Conservation (phyloP, 37 sponge, comb jelly and placozoan genomes). For the Ephydatia muelleri region DNA sequence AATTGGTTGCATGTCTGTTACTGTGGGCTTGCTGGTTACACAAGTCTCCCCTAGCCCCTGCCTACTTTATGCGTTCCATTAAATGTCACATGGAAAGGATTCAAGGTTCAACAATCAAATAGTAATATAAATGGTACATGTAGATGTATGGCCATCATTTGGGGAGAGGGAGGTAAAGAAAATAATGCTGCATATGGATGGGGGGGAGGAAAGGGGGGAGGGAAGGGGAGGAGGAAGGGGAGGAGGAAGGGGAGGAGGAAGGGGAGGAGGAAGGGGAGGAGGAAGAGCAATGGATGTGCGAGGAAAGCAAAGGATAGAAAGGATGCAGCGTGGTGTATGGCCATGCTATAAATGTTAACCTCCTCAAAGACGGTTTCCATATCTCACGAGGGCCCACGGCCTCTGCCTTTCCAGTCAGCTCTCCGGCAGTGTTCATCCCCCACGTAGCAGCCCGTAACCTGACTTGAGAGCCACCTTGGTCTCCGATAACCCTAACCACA, state of each 20-base stretch:
- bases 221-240: background rate
- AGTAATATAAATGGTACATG: too few species aligned
- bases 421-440: slow-evolving; percentile 68
- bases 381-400: slow-evolving; percentile 75
- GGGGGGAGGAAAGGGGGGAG: background rate
- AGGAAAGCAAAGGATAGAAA: background rate
- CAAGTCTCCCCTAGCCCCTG: too few species aligned
- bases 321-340: too few species aligned
- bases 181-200: too few species aligned
- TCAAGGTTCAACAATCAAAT: too few species aligned
- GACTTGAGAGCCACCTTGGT: slow-evolving; percentile 77
- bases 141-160: too few species aligned
- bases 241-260: background rate
- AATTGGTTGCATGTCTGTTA: too few species aligned
- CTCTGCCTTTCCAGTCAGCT: slow-evolving; percentile 71
- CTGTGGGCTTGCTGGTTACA: too few species aligned
- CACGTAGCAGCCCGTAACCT: slow-evolving; percentile 75
- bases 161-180: too few species aligned
- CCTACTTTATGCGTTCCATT: too few species aligned
- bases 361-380: slow-evolving; percentile 90
- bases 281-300: background rate
- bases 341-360: too few species aligned
- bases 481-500: slow-evolving; percentile 65
- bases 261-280: background rate
- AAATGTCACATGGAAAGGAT: too few species aligned